Conservation (phyloP, 2,888 invertebrate genomes). For the Heliconius aoede region DNA sequence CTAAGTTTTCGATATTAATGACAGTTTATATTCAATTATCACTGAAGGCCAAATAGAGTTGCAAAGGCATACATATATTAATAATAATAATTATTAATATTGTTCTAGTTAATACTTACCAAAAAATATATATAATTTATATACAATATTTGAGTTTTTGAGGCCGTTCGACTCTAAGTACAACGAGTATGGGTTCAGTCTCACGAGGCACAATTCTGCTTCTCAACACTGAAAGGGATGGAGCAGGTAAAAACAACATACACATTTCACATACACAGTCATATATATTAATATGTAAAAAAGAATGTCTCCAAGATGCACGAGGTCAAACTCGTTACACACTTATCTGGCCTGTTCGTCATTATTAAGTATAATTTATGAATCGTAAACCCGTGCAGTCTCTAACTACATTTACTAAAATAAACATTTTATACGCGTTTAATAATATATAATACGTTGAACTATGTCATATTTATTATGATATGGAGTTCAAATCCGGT, state of each 20-base stretch:
- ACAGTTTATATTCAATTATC: neutral
- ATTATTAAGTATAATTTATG: slow-evolving; percentile 65
- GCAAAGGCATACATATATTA: neutral
- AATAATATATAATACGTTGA: neutral
- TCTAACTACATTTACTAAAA: slow-evolving; percentile 43
- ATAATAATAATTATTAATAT: neutral
- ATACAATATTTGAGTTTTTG: too few species aligned
- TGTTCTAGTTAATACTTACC: neutral
- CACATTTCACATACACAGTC: too few species aligned
- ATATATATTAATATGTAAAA: slow-evolving; percentile 27
- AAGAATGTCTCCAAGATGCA: slow-evolving; percentile 46
- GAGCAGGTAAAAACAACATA: neutral
- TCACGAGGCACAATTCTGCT: too few species aligned
- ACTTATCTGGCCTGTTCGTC: slow-evolving; percentile 59
- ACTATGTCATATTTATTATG: neutral
- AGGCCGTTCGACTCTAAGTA: too few species aligned
- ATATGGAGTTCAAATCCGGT: neutral
- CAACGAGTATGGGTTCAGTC: too few species aligned
- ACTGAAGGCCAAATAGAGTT: neutral
- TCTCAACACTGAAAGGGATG: too few species aligned
- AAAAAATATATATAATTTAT: too few species aligned
- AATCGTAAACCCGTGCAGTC: slow-evolving; percentile 57
- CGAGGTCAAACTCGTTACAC: slow-evolving; percentile 61
- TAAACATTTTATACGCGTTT: slow-evolving; percentile 14
- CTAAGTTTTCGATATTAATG: neutral